Conservation (phyloP, 1,140 invertebrate genomes). For the Leptinotarsa defecta region DNA sequence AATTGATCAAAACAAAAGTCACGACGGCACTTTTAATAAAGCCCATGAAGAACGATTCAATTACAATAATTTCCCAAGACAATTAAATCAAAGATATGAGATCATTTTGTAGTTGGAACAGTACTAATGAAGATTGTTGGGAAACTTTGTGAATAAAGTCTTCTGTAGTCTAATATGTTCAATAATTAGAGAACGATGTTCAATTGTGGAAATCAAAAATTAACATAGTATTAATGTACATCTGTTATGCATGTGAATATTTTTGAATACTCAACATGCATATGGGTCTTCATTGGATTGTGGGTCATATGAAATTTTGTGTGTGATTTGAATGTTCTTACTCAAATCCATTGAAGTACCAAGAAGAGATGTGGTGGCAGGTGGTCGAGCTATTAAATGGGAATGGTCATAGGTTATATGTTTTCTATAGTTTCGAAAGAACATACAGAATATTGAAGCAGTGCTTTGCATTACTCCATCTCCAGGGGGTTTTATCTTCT, state of each 20-base stretch:
- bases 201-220: neutral
- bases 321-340: neutral
- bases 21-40: neutral
- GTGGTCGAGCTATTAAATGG: too few species aligned
- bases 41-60: slow-evolving; percentile 5
- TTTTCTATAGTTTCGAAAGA: too few species aligned
- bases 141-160: slow-evolving; percentile 3
- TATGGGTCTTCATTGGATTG: neutral
- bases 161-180: neutral
- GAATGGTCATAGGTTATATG: too few species aligned
- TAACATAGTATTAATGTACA: neutral
- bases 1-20: slow-evolving; percentile 8
- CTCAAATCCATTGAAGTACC: too few species aligned
- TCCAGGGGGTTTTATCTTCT: too few species aligned
- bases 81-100: slow-evolving; percentile 9
- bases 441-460: too few species aligned
- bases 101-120: slow-evolving; percentile 3
- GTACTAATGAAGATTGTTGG: neutral
- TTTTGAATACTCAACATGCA: neutral
- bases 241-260: slow-evolving; percentile 1
- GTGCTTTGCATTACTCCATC: too few species aligned
- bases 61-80: slow-evolving; percentile 2
- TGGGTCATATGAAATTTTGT: neutral
- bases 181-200: neutral
- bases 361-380: too few species aligned